Percentiles rank a stretch among this genome's conserved stretches.
Conservation (phyloP, 2,797 vertebrate genomes). For the Channa striata region DNA sequence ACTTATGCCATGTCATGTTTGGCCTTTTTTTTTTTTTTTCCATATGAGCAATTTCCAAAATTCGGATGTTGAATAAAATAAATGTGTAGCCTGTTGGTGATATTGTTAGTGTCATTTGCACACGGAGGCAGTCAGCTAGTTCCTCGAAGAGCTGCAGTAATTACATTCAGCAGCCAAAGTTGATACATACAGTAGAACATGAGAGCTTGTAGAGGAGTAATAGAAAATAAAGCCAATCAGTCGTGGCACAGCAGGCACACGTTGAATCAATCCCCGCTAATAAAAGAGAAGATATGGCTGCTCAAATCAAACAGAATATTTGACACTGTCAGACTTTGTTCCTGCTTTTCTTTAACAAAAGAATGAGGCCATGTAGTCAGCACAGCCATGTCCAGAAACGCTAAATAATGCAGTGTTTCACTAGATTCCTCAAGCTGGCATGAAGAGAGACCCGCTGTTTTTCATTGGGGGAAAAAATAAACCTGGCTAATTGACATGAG, state of each 20-base stretch:
- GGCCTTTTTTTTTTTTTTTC: background rate
- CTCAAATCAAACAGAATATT: conserved; percentile 67
- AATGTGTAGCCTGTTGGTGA: background rate
- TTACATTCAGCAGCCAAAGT: conserved; percentile 18
- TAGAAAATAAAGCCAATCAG: conserved; percentile 34
- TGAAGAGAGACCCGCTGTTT: conserved; percentile 60
- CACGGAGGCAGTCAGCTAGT: background rate
- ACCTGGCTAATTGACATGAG: conserved; percentile 79
- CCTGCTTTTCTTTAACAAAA: conserved; percentile 26
- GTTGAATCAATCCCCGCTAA: conserved; percentile 9
- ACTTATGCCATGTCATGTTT: background rate
- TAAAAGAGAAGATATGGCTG: conserved; percentile 19
- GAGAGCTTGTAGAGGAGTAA: conserved; percentile 10
- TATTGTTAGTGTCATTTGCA: background rate
- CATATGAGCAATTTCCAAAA: background rate
- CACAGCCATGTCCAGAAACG: conserved; percentile 60
- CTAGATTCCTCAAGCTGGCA: conserved; percentile 46
- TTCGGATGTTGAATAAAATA: background rate
- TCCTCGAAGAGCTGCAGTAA: conserved; percentile 10
- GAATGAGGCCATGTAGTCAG: conserved; percentile 52
- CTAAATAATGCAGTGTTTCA: conserved; percentile 76
- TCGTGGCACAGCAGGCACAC: conserved; percentile 24
- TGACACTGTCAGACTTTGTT: conserved; percentile 51
- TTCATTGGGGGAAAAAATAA: conserved; percentile 68
- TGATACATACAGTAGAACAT: conserved; percentile 16